These are phyloP conservation scores for Cosmia pyralina DNA, from an alignment of 2,888 invertebrate genomes.

Conservation along the genomic window DNA sequence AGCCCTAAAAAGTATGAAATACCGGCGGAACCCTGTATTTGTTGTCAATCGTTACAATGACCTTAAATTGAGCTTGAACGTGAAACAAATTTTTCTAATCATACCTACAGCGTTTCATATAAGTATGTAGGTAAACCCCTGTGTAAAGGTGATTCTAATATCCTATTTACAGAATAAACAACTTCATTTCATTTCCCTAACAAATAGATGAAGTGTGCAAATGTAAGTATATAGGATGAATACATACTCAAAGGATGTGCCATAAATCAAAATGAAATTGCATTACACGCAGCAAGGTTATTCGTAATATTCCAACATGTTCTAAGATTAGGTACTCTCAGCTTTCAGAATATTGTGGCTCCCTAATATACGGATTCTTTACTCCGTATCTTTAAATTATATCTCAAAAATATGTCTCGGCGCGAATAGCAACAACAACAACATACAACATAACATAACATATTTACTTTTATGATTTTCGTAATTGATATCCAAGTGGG, in stretches of 20 bases:
- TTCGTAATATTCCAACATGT: constrained; percentile 49
- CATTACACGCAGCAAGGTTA: constrained; percentile 57
- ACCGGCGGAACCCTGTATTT: too few relatives aligned
- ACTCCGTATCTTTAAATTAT: constrained; percentile 40
- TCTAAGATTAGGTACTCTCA: constrained; percentile 55
- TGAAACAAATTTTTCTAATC: background rate
- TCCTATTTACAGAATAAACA: too few relatives aligned
- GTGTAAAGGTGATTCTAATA: too few relatives aligned
- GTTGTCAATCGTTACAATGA: background rate
- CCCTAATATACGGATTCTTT: constrained; percentile 27
- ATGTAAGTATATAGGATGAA: constrained; percentile 30
- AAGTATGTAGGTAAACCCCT: too few relatives aligned
- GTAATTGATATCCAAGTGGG: constrained; percentile 39
- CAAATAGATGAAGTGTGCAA: constrained; percentile 14
- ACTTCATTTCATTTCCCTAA: too few relatives aligned
- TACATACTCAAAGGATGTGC: constrained; percentile 25
- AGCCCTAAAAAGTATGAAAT: too few relatives aligned
- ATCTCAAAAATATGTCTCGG: constrained; percentile 41
- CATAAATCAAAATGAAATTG: constrained; percentile 66
- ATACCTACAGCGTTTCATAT: background rate
- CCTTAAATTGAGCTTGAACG: constrained; percentile 2
- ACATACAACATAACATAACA: too few relatives aligned
- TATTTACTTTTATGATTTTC: constrained; percentile 32
- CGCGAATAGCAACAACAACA: too few relatives aligned
- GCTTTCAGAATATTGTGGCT: constrained; percentile 44